Conservation (phyloP, 2,113 vertebrate genomes). For the Camelus bactrianus region DNA sequence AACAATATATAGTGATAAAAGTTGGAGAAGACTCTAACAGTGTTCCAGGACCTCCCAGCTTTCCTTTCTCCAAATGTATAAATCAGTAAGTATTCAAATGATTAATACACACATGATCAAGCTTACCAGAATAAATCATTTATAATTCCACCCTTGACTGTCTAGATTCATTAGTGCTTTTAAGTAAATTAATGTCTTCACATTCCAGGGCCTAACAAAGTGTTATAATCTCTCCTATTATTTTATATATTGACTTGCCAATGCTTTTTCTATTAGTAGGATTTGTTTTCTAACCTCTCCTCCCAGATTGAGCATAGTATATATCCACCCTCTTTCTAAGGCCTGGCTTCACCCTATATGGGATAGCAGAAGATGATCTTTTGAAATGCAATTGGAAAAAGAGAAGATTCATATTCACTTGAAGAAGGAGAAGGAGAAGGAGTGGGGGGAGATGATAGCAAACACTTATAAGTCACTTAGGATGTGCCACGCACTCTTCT, state of each 20-base stretch:
- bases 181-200: conserved; percentile 58
- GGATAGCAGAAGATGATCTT: neutral
- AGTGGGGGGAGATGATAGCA: neutral
- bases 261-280: neutral
- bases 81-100: conserved; percentile 21
- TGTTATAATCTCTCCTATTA: neutral
- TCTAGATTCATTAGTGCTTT: neutral
- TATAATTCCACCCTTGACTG: neutral
- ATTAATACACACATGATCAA: neutral
- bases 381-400: neutral
- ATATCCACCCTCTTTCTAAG: neutral
- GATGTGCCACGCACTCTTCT: neutral
- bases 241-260: neutral
- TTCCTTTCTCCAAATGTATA: neutral
- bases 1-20: conserved; percentile 33
- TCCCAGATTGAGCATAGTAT: neutral
- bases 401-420: neutral
- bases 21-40: neutral
- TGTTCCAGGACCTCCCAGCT: neutral
- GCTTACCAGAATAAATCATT: conserved; percentile 40
- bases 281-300: neutral
- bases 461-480: neutral
- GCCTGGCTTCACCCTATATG: neutral
- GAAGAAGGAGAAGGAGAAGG: neutral
- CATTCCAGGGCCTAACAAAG: neutral